These are phyloP conservation scores for Phycodurus eques DNA, from an alignment of 2,113 vertebrate species.

Conservation along the genomic window DNA sequence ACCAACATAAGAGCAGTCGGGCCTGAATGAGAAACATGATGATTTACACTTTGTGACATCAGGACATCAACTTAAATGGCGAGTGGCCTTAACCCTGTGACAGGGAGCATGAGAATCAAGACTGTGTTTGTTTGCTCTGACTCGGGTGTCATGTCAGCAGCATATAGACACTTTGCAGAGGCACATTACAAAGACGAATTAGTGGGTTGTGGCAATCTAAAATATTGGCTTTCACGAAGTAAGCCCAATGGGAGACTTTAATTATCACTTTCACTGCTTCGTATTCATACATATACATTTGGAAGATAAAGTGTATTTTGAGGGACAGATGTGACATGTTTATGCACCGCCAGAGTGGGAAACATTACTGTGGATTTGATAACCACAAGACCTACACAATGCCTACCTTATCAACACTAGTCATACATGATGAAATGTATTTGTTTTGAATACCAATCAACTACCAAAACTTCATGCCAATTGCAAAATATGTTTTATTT, in stretches of 20 bases:
- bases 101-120: constrained; percentile 43
- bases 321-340: neutral
- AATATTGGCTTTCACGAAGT: neutral
- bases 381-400: neutral
- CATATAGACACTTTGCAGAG: constrained; percentile 5
- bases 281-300: constrained; percentile 16
- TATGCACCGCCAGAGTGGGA: constrained; percentile 13
- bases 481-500: too few species aligned
- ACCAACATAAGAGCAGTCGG: constrained; percentile 34
- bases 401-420: too few species aligned
- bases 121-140: constrained; percentile 45
- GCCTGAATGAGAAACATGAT: constrained; percentile 36
- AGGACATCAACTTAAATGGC: constrained; percentile 10
- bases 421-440: too few species aligned
- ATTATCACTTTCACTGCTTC: constrained; percentile 5
- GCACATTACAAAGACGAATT: constrained; percentile 14
- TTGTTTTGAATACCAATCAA: too few species aligned
- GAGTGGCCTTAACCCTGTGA: constrained; percentile 13
- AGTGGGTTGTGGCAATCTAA: constrained; percentile 17
- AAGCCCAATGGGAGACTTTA: constrained; percentile 1
- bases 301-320: neutral
- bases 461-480: too few species aligned
- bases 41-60: constrained; percentile 34
- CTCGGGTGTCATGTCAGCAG: constrained; percentile 21
- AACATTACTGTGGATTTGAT: constrained; percentile 1